A percentile compares a stretch with the other conserved stretches of the same genome.
These are phyloP conservation scores for Diaperis boleti DNA, from an alignment of 2,888 invertebrate genomes.

Conservation along the genomic window DNA sequence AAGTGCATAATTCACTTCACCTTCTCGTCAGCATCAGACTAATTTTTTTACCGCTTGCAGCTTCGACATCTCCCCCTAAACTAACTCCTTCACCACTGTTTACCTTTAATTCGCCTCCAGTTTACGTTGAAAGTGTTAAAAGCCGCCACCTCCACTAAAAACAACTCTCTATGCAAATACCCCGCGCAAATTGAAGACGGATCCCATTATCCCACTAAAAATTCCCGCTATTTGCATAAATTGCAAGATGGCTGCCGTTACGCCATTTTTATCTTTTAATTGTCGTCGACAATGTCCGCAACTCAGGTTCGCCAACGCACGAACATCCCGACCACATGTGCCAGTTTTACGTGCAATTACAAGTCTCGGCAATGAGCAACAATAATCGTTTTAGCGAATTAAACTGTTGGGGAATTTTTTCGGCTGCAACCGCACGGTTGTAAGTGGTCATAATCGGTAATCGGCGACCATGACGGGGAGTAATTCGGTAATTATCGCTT, in stretches of 20 bases:
- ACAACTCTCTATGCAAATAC: slow-evolving; percentile 22
- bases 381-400: slow-evolving; percentile 37
- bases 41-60: neutral
- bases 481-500: slow-evolving; percentile 37
- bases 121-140: slow-evolving; percentile 30
- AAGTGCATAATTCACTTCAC: too few species aligned
- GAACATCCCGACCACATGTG: slow-evolving; percentile 36
- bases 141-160: slow-evolving; percentile 13
- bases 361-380: slow-evolving; percentile 20
- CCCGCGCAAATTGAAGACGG: neutral
- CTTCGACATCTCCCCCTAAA: neutral
- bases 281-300: slow-evolving; percentile 3
- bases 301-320: slow-evolving; percentile 30
- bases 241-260: neutral
- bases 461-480: slow-evolving; percentile 17
- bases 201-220: neutral
- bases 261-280: slow-evolving; percentile 10
- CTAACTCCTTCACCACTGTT: slow-evolving; percentile 21
- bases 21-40: neutral
- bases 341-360: slow-evolving; percentile 39
- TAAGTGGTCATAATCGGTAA: slow-evolving; percentile 19
- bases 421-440: neutral
- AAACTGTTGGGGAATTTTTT: slow-evolving; percentile 33
- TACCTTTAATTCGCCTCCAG: slow-evolving; percentile 36
- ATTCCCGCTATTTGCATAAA: slow-evolving; percentile 10